phyloP scores from a whole-genome alignment of 1,140 invertebrate genomes.

The Matsumurasca onukii region DNA sequence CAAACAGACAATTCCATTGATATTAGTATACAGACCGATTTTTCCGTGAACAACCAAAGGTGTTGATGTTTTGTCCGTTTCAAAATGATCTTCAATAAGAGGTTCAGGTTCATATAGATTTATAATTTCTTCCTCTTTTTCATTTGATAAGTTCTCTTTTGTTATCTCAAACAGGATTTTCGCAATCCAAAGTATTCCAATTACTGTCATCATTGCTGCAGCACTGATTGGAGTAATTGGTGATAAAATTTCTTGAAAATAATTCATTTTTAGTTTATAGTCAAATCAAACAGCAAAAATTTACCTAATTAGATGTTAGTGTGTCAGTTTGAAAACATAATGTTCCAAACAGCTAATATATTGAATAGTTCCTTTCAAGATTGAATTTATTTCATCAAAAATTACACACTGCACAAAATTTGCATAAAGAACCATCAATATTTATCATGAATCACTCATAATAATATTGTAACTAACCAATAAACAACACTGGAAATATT shows the following conservation, averaged over 20 bases:
- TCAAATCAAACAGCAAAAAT: too few relatives aligned
- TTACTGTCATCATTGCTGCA: neutral
- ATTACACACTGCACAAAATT: too few relatives aligned
- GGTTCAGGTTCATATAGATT: neutral
- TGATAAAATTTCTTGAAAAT: neutral
- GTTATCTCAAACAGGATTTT: neutral
- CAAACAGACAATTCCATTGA: conserved; percentile 70
- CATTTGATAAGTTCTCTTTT: neutral
- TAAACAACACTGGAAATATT: neutral
- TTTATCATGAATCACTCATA: too few relatives aligned
- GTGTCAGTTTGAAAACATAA: too few relatives aligned
- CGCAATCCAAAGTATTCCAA: neutral
- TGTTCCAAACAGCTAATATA: too few relatives aligned
- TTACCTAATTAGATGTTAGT: too few relatives aligned
- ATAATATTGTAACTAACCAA: too few relatives aligned
- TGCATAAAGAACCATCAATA: too few relatives aligned
- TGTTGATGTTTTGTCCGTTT: neutral
- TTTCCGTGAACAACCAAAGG: conserved; percentile 45
- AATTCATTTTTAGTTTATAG: neutral
- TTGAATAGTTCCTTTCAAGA: too few relatives aligned
- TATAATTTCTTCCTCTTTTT: neutral
- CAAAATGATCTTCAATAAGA: neutral
- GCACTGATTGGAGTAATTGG: too few relatives aligned
- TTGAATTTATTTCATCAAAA: too few relatives aligned
- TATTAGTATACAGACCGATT: conserved; percentile 63